Percentiles rank a stretch among this genome's conserved stretches.
phyloP scores from a whole-genome alignment of 2,797 vertebrate species.

The Eutrigla gurnardus region DNA sequence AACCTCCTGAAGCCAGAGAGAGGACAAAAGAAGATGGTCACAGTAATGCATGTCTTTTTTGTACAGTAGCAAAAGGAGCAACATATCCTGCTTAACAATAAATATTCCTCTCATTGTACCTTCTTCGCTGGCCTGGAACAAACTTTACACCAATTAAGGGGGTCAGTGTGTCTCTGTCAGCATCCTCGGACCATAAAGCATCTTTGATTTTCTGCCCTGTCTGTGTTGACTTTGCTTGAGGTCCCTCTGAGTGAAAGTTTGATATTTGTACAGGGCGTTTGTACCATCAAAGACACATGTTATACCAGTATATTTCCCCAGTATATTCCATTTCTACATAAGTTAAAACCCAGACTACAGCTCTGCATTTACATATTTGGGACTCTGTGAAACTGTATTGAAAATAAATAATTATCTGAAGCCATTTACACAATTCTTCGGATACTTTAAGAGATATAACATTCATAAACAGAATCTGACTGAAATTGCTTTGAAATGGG shows the following conservation, averaged over 20 bases:
- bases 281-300: background rate
- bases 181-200: background rate
- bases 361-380: background rate
- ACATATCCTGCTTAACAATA: conserved; percentile 1
- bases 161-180: background rate
- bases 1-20: conserved; percentile 71
- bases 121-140: background rate
- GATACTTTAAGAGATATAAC: background rate
- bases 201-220: background rate
- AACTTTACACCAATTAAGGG: background rate
- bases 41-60: conserved; percentile 8
- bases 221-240: background rate
- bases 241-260: background rate
- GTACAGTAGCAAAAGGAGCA: background rate
- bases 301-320: background rate
- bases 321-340: background rate
- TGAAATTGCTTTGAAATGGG: background rate
- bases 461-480: background rate
- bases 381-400: background rate
- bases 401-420: background rate
- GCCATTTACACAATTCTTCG: background rate
- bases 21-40: conserved; percentile 25
- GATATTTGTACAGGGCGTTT: background rate
- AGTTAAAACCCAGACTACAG: no score
- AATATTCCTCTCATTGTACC: background rate